A percentile compares a stretch with the other conserved stretches of the same genome.
Evolutionary conservation across 2,113 vertebrate genomes (phyloP).

Genomic region (Cryptomyrus ogoouensis): DNA sequence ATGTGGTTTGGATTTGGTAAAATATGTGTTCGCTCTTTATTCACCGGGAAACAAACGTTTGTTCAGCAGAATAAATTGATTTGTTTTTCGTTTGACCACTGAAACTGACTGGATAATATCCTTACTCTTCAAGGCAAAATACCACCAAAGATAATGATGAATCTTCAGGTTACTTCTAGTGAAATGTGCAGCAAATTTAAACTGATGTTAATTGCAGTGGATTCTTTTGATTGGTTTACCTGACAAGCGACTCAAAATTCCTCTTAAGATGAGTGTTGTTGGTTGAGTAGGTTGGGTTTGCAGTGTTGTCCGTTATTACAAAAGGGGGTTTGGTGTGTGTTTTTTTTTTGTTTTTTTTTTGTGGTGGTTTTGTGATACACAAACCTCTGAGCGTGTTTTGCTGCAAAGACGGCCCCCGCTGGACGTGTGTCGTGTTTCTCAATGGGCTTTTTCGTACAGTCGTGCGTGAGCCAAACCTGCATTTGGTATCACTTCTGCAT

Average conservation of each 20-base stretch:
- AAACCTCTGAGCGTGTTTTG: not conserved
- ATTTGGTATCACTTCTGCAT: not conserved
- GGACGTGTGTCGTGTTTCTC: not conserved
- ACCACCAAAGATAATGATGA: not conserved
- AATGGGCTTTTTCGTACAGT: not conserved
- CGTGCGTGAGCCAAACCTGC: not conserved
- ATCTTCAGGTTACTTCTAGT: not conserved
- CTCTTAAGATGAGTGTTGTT: not conserved
- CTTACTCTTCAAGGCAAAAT: not conserved
- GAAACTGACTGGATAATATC: not conserved
- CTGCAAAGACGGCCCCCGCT: not conserved
- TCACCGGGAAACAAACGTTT: not conserved
- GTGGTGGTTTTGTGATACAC: not conserved
- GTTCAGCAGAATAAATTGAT: not conserved
- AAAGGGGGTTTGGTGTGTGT: not conserved
- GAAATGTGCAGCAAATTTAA: not conserved
- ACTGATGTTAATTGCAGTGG: not conserved
- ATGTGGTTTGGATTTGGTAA: not conserved
- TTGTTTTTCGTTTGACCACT: not conserved
- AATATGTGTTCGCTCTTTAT: not conserved
- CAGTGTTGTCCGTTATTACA: not conserved
- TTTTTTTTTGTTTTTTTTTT: not conserved
- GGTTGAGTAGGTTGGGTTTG: not conserved
- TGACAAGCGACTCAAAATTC: not conserved
- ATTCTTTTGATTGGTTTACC: not conserved